These are phyloP conservation scores for Drosophila sturtevanti DNA, from an alignment of 1,140 invertebrate genomes.

Conservation along the genomic window DNA sequence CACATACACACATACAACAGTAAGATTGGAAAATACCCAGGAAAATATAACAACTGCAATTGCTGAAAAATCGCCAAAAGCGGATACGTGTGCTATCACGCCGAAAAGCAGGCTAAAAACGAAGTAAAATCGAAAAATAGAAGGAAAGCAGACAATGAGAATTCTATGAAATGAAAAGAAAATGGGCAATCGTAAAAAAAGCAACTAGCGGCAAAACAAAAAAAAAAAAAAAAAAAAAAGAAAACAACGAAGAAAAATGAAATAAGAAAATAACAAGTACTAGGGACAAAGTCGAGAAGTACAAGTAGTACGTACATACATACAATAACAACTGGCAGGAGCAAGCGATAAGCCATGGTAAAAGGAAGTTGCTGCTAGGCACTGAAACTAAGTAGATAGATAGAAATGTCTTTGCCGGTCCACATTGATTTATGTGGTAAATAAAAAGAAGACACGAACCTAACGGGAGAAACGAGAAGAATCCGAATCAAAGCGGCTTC, in stretches of 20 bases:
- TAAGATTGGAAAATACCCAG: constrained; percentile 6
- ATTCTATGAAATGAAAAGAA: constrained; percentile 63
- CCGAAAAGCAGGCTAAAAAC: constrained; percentile 52
- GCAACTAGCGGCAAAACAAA: constrained; percentile 66
- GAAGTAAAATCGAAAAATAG: background rate
- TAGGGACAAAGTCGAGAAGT: constrained; percentile 2
- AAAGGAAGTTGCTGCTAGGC: constrained; percentile 60
- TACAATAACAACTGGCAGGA: constrained; percentile 40
- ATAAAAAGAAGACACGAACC: constrained; percentile 62
- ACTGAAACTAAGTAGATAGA: constrained; percentile 73
- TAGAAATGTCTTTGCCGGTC: constrained; percentile 67
- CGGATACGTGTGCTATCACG: constrained; percentile 74
- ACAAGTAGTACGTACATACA: constrained; percentile 44
- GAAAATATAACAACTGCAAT: constrained; percentile 65
- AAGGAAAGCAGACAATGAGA: constrained; percentile 48
- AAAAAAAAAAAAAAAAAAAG: constrained; percentile 43
- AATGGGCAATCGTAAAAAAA: constrained; percentile 76
- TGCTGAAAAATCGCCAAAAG: constrained; percentile 69
- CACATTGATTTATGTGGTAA: constrained; percentile 79
- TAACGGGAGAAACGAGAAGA: constrained; percentile 53
- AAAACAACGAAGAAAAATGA: constrained; percentile 35
- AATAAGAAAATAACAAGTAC: constrained; percentile 42
- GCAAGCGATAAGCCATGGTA: constrained; percentile 35
- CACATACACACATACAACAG: constrained; percentile 10
- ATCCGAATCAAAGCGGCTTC: constrained; percentile 61